phyloP scores from a whole-genome alignment of 2,888 invertebrate genomes.

The Conus canariensis region DNA sequence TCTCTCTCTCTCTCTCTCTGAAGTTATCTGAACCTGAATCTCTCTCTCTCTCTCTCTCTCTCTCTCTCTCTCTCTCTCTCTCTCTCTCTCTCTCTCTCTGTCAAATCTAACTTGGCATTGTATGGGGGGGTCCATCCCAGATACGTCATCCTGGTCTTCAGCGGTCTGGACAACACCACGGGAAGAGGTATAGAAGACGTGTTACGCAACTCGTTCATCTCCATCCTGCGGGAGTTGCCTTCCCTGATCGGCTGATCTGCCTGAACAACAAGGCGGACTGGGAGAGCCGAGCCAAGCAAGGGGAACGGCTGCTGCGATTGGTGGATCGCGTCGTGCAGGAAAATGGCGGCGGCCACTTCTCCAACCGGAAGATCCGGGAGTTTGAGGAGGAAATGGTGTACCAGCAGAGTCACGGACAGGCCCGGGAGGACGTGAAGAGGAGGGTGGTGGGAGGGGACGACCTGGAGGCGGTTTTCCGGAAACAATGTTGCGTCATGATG shows the following conservation, averaged over 20 bases:
- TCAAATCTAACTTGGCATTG: neutral
- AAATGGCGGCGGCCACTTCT: constrained; percentile 29
- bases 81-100: neutral
- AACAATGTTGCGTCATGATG: constrained; percentile 1
- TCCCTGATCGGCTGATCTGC: constrained; percentile 29
- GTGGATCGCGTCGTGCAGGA: neutral
- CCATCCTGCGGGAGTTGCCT: constrained; percentile 26
- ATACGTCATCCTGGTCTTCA: constrained; percentile 26
- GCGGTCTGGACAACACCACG: constrained; percentile 19
- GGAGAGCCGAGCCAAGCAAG: constrained; percentile 12
- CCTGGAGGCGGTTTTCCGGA: neutral
- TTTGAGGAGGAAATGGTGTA: constrained; percentile 23
- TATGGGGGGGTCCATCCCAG: neutral
- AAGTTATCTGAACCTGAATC: too few species aligned
- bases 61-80: constrained; percentile 7
- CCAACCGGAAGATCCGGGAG: constrained; percentile 30
- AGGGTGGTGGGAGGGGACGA: constrained; percentile 28
- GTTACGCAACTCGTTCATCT: constrained; percentile 5
- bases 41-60: too few species aligned
- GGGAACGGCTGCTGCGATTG: constrained; percentile 6
- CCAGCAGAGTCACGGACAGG: constrained; percentile 5
- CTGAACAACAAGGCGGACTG: constrained; percentile 25
- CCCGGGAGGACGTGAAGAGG: constrained; percentile 24
- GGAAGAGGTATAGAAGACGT: neutral
- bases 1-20: neutral